Base-by-base conservation (phyloP, 1,140 invertebrate genomes). In the Conus ventricosus region DNA sequence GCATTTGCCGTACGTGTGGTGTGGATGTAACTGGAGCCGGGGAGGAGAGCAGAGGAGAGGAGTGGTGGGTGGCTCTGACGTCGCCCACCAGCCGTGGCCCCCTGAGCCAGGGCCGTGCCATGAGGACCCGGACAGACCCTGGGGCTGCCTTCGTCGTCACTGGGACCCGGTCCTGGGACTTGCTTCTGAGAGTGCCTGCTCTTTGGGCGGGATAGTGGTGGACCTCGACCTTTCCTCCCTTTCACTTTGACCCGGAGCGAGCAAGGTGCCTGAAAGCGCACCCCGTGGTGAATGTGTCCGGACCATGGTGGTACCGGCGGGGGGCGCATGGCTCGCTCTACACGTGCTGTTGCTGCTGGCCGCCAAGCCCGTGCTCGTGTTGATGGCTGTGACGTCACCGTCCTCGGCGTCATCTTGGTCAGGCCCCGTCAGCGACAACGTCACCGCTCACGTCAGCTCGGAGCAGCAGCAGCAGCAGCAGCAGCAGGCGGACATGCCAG, bases 291-390 rank as follows among this genome's bases (percentile, higher is more conserved):
- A 23, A 81, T 81, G 80, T 81, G 39, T 81, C 80, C 80, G 80
- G 80, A 81, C 51, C 80, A 81, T 81, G 80, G 80, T 81, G 80
- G 80, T 54, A 8, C 80, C 80, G 80, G 80, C 51, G 80, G 80
- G 80, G 80, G 80, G 80, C 51, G 23, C 80, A 81, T 81, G 80
- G 80, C 80, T 81, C 80, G 80, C 80, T 81, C 27, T 81, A 23
- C 80, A 54, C 39, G 80, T 81, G 76, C 76, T 78, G 76, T 25
- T 51, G 80, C 80, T 54, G 76, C 76, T 78, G 76, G 51, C 20
- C 80, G 51, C 80, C 80, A 51, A 81, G 80, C 80, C 80, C 20
- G 13, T 20, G 80, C 80, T 54, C 51, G 80, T 81, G 11, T 78
- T 25, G n/a, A 39, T 39, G 76, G 76, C 76, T 54, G 80, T 81